phyloP scores from a whole-genome alignment of 2,113 vertebrate genomes.

The Anoura caudifer region DNA sequence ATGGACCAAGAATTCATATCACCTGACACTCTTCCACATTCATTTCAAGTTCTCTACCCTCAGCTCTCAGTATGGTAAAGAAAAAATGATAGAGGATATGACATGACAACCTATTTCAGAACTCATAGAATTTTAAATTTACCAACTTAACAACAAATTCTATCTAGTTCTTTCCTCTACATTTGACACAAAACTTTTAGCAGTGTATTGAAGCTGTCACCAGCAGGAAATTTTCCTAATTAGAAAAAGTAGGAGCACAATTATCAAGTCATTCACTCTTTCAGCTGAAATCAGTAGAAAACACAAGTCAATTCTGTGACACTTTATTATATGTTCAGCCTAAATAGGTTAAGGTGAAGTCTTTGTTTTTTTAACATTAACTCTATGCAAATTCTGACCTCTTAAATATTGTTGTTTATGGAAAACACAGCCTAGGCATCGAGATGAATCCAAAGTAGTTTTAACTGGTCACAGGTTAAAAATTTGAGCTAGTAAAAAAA shows the following conservation, averaged over 20 bases:
- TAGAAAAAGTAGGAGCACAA: background rate
- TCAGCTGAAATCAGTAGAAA: background rate
- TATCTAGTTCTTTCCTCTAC: background rate
- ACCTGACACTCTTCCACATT: background rate
- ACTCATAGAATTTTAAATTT: background rate
- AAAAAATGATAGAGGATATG: background rate
- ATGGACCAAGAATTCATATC: background rate
- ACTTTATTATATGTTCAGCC: background rate
- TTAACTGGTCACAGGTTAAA: background rate
- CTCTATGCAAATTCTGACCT: background rate
- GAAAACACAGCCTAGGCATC: background rate
- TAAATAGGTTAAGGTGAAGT: background rate
- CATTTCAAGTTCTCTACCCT: background rate
- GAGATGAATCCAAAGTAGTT: background rate
- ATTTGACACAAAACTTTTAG: background rate
- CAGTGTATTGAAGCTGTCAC: background rate
- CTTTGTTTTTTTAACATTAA: background rate
- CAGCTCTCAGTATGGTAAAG: background rate
- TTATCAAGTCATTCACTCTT: background rate
- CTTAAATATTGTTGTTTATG: background rate
- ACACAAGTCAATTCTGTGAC: background rate
- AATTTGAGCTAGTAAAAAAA: background rate
- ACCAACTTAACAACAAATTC: constrained; percentile 8
- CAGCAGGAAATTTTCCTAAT: background rate
- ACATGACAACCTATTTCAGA: background rate